Base-by-base conservation (phyloP, 2,797 vertebrate species). In the Novumbra hubbsi region DNA sequence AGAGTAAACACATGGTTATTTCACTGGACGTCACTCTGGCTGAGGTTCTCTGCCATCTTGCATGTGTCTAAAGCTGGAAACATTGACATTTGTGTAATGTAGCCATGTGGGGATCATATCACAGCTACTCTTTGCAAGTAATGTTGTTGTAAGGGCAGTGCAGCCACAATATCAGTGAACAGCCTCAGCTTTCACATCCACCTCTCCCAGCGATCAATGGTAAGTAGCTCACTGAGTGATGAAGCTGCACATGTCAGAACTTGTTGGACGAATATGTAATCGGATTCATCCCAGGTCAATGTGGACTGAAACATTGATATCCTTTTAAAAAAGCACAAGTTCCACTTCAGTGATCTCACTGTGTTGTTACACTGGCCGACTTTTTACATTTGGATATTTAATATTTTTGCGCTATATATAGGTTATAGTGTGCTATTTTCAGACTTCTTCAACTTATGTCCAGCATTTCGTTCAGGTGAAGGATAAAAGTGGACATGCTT, bases 191-290 rank as follows among this genome's bases (percentile, higher is more conserved):
- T 24, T 52, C 16, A 9, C n/a, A 27, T 70, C 34, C 12, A 19
- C 48, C 68, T 70, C 45, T 70, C 48, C 49, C 19, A 27, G 11
- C 48, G 49, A 70, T 70, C 68, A 52, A 70, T 70, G 49, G 16
- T 70, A 50, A 70, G 38, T 48, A 68, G 34, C 32, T 48, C 16
- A 48, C 34, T 68, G 5, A 68, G 16, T 70, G 45, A 52, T n/a
- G 28, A 55, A 70, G 45, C 24, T 52, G 27, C 65, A 45, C 41
- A 32, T 34, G 70, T 71, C 70, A 45, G 52, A 19, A 28, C 27
- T 63, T 28, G 57, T 45, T 73, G 71, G 50, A 65, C 19, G 27
- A 65, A 65, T 50, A 45, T 73, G 60, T 72, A 48, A 72, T 72
- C 7, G 4, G 57, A 72, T 65, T 21, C 45, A 5, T 15, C 30